Base-by-base conservation (phyloP, 1,140 invertebrate genomes). In the Solenopsis invicta region DNA sequence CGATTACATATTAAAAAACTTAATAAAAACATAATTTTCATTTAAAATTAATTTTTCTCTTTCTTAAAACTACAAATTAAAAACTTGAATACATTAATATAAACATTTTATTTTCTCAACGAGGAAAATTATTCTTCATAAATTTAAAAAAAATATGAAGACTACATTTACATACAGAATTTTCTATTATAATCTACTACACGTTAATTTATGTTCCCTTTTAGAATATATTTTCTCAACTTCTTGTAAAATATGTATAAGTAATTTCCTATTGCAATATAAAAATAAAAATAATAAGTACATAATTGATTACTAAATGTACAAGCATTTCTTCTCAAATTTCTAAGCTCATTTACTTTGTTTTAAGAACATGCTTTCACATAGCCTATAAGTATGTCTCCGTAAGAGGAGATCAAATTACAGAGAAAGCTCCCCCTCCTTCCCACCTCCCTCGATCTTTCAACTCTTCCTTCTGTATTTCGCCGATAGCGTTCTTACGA, bases 401-500 rank as follows among this genome's bases (percentile, higher is more conserved):
- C 54, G 5, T 76, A 64, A 77, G 16, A 77, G 54, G 37, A 48
- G 4, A 52, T 75, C 50, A 29, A 78, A 66, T 85, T 85, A 78
- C n/a, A 52, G n/a, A 67, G 21, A 54, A 54, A 85, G 74, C 74
- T 85, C 34, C 29, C 29, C 29, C 29, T 41, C 1, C 8, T 41
- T 4, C 8, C 41, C 41, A 4, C 41, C 41, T 29, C 48, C 50
- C 13, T 78, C 48, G 48, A 78, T 54, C 72, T 85, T 54, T 67
- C 82, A 21, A 52, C 21, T 76, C 29, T 66, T 64, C 37, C 16
- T 54, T 85, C 48, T 34, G 62, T 54, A 66, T 66, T 77, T 85
- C 48, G 41, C 21, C n/a, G 13, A 45, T 54, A 66, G 50, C 21
- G 16, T 34, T 56, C 29, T 66, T 77, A 29, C 75, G 13, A 13